phyloP scores from a whole-genome alignment of 64 coral and sea anemone species.

The Acropora yongei region DNA sequence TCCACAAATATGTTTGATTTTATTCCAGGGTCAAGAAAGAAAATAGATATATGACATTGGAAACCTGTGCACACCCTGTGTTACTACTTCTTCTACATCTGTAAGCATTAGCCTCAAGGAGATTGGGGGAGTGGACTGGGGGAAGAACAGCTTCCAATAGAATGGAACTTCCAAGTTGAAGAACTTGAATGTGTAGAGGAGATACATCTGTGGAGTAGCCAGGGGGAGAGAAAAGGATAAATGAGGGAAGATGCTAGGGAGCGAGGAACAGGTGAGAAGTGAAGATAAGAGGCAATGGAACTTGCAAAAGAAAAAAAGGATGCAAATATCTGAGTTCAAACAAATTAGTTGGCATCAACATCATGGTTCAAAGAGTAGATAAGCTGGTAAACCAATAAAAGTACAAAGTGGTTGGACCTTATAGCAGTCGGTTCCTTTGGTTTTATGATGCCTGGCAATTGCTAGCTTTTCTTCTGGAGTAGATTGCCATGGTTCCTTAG shows the following conservation, averaged over 20 bases:
- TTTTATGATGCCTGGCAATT: conserved; percentile 27
- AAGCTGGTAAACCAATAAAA: background rate
- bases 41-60: too few species aligned
- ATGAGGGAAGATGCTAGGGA: background rate
- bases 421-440: conserved; percentile 39
- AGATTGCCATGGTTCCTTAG: conserved; percentile 33
- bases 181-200: background rate
- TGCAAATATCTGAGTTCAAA: background rate
- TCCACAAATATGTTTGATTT: too few species aligned
- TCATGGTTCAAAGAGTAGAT: background rate
- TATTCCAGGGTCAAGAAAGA: too few species aligned
- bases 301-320: background rate
- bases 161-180: background rate
- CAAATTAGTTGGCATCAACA: background rate
- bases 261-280: background rate
- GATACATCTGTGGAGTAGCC: background rate
- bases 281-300: too few species aligned
- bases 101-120: background rate
- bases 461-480: conserved; percentile 17
- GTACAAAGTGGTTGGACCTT: background rate
- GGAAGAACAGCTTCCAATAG: background rate
- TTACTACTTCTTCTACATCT: too few species aligned
- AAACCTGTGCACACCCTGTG: too few species aligned
- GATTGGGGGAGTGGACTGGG: background rate
- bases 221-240: background rate